Evolutionary conservation across 1,140 invertebrate species (phyloP).

Genomic region (Hesperophylax magnus): DNA sequence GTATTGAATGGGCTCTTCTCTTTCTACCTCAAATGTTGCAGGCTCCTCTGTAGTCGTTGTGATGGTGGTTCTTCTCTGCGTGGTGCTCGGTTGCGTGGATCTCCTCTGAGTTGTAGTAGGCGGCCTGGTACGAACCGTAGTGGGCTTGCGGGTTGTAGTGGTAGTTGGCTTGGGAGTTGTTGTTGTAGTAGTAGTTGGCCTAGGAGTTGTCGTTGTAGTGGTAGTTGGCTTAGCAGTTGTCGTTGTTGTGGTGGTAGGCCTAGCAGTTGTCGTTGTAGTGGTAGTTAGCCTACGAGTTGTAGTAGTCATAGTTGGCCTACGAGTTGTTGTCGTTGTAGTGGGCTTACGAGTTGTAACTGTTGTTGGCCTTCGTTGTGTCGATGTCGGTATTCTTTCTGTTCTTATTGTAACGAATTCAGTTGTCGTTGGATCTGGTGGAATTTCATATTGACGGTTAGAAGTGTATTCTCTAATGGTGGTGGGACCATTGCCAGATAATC

Average conservation of each 20-base stretch:
- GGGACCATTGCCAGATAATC: background rate
- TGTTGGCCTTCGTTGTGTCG: constrained; percentile 55
- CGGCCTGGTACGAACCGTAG: constrained; percentile 62
- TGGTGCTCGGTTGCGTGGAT: constrained; percentile 39
- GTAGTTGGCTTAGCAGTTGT: background rate
- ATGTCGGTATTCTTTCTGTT: constrained; percentile 4
- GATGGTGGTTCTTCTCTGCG: background rate
- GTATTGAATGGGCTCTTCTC: constrained; percentile 5
- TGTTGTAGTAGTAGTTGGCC: constrained; percentile 53
- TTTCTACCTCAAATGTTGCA: background rate
- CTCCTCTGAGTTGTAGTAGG: constrained; percentile 40
- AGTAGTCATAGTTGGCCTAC: constrained; percentile 49
- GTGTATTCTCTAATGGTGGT: background rate
- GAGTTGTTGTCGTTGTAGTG: constrained; percentile 48
- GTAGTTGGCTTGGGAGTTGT: constrained; percentile 53
- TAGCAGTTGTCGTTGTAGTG: background rate
- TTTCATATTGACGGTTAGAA: constrained; percentile 1
- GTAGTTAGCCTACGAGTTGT: constrained; percentile 52
- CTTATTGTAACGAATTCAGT: constrained; percentile 52
- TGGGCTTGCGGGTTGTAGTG: constrained; percentile 59
- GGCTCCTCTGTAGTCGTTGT: background rate
- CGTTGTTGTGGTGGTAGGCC: too few species aligned
- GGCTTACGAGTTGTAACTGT: constrained; percentile 34
- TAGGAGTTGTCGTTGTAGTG: constrained; percentile 43
- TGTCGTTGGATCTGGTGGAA: constrained; percentile 48